Evolutionary conservation across 2,797 vertebrate species (phyloP), one percentile per base, ranked within the genome.

Genomic region (Bovichtus variegatus): DNA sequence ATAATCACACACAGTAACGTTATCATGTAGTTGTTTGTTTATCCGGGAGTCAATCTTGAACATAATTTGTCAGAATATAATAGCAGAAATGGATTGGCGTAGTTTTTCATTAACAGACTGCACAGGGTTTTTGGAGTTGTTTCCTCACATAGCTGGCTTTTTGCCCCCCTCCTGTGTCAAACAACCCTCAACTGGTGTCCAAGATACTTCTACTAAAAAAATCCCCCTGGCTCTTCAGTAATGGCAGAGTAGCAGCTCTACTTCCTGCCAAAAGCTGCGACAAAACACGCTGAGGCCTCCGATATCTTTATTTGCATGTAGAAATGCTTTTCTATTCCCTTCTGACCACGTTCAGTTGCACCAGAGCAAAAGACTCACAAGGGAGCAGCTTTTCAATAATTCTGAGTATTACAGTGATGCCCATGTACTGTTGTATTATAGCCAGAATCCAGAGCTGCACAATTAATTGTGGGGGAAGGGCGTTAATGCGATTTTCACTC

Each of bases 51-150:
- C 68, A 47, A 10, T 61, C 47, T 71, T 54, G n/a, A 50, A 64
- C 27, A n/a, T 61, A 29, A 74, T 77, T 70, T 58, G 12, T 81
- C 60, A 43, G 25, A 60, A 41, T 29, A 80, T 53, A 75, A 74
- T 41, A 51, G 66, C 43, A 49, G 18, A 13, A 38, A 44, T 46
- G 15, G 29, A 43, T 71, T 71, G 59, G 76, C 71, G 57, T 11
- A 29, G 57, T 13, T 16, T 54, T 78, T 27, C 18, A 76, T 58
- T 38, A 50, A 64, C 72, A 81, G 73, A 76, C 18, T 58, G 71
- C 58, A 50, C 46, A 50, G 43, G 44, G 41, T 16, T 51, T 69
- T 54, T 66, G 72, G 75, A 77, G 54, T 68, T 3, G 41, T 51
- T 51, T 19, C 44, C 27, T 62, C 46, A 23, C 11, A 36, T 62